Conservation (phyloP, 2,888 invertebrate genomes). For the Mechanitis messenoides region DNA sequence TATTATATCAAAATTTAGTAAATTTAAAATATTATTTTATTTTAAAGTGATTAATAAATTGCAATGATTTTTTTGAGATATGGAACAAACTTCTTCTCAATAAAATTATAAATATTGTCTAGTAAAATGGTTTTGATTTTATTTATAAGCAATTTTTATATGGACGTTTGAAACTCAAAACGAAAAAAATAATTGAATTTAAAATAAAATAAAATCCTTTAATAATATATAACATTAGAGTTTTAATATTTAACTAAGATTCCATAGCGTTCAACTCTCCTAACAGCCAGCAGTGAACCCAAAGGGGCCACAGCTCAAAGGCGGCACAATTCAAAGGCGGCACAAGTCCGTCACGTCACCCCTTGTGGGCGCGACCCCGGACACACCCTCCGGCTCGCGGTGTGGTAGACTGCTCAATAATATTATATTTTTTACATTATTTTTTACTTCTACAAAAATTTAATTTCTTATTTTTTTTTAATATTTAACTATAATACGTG, state of each 20-base stretch:
- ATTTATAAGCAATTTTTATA: too few species aligned
- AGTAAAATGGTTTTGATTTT: too few species aligned
- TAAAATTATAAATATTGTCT: too few species aligned
- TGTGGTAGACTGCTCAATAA: constrained; percentile 33
- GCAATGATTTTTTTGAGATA: too few species aligned
- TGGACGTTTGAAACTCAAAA: too few species aligned
- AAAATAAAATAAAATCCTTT: too few species aligned
- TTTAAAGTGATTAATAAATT: too few species aligned
- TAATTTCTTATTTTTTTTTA: neutral
- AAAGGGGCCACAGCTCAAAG: constrained; percentile 35
- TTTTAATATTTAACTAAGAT: neutral
- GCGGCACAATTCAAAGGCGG: constrained; percentile 48
- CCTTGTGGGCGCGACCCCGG: constrained; percentile 51
- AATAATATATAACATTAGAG: too few species aligned
- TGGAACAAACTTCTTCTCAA: too few species aligned
- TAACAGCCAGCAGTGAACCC: neutral
- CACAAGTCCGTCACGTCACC: constrained; percentile 49
- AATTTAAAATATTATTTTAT: too few species aligned
- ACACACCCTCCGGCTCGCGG: constrained; percentile 64
- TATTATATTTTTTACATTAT: constrained; percentile 9
- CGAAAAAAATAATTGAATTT: too few species aligned
- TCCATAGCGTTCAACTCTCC: neutral
- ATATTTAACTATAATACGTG: neutral
- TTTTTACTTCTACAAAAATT: neutral
- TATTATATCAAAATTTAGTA: too few species aligned